Percentiles rank a stretch among this genome's conserved stretches.
Conservation (phyloP, 2,888 invertebrate species). For the Noctua fimbriata region DNA sequence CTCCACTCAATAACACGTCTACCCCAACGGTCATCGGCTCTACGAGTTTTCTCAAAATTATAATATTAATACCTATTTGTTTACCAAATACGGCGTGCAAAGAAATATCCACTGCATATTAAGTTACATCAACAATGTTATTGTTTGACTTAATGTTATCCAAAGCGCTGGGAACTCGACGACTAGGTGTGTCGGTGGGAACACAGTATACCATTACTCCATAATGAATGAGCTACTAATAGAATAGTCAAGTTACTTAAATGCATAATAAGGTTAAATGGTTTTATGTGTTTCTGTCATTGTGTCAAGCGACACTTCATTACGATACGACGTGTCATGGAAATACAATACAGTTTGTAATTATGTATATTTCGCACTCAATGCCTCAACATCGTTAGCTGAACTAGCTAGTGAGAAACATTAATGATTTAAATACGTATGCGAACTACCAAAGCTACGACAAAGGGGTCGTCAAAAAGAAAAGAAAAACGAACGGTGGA, state of each 20-base stretch:
- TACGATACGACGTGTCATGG: slow-evolving; percentile 4
- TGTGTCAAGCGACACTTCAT: slow-evolving; percentile 28
- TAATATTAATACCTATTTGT: not conserved
- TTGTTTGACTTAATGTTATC: slow-evolving; percentile 18
- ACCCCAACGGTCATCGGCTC: too few species aligned
- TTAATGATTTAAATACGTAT: slow-evolving; percentile 27
- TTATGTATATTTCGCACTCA: not conserved
- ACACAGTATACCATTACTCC: slow-evolving; percentile 13
- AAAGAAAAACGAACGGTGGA: not conserved
- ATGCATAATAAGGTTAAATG: slow-evolving; percentile 38
- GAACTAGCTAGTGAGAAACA: not conserved
- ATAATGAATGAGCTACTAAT: slow-evolving; percentile 31
- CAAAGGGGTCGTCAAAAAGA: not conserved
- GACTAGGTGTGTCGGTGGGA: slow-evolving; percentile 11
- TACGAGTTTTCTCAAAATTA: not conserved
- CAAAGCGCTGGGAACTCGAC: slow-evolving; percentile 20
- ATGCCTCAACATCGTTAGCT: not conserved
- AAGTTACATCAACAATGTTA: slow-evolving; percentile 15
- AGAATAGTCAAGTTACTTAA: slow-evolving; percentile 31
- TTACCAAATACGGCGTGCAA: not conserved
- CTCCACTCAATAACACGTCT: too few species aligned
- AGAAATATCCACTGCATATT: not conserved
- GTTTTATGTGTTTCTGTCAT: slow-evolving; percentile 25
- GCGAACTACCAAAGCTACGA: slow-evolving; percentile 13
- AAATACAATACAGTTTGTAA: slow-evolving; percentile 11